phyloP scores from a whole-genome alignment of 2,797 vertebrate genomes.

The Onychomys leucogaster region DNA sequence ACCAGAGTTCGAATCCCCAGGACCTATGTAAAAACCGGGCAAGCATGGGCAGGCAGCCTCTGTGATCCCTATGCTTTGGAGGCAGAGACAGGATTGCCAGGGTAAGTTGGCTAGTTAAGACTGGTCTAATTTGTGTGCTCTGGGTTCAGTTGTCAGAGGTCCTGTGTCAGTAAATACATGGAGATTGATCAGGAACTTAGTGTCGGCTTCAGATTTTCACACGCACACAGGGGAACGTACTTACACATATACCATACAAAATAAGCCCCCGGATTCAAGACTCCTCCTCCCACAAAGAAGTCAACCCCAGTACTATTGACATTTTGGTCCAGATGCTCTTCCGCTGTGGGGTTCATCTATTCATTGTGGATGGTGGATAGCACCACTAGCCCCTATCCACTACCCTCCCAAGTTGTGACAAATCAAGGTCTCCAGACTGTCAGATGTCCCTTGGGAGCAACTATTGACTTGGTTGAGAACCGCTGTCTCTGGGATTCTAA shows the following conservation, averaged over 20 bases:
- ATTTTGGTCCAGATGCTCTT: neutral
- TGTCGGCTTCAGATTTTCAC: neutral
- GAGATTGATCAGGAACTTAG: neutral
- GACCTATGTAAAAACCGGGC: no score
- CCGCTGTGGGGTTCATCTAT: neutral
- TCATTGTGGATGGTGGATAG: neutral
- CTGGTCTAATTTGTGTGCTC: neutral
- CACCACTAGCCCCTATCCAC: neutral
- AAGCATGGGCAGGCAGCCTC: neutral
- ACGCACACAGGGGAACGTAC: neutral
- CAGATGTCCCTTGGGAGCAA: neutral
- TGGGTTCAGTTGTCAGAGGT: neutral
- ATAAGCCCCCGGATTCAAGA: neutral
- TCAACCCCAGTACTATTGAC: neutral
- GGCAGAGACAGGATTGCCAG: neutral
- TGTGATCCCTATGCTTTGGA: neutral
- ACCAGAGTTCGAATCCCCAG: neutral
- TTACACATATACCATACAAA: neutral
- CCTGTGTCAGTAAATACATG: neutral
- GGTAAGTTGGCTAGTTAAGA: neutral
- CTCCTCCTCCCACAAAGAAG: neutral
- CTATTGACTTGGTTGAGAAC: neutral
- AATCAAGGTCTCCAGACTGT: neutral
- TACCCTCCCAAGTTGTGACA: neutral
- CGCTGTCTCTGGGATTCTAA: neutral